Percentiles rank a stretch among this genome's conserved stretches.
Conservation (phyloP, 2,797 vertebrate genomes). For the Melanotaenia parkinsoni region DNA sequence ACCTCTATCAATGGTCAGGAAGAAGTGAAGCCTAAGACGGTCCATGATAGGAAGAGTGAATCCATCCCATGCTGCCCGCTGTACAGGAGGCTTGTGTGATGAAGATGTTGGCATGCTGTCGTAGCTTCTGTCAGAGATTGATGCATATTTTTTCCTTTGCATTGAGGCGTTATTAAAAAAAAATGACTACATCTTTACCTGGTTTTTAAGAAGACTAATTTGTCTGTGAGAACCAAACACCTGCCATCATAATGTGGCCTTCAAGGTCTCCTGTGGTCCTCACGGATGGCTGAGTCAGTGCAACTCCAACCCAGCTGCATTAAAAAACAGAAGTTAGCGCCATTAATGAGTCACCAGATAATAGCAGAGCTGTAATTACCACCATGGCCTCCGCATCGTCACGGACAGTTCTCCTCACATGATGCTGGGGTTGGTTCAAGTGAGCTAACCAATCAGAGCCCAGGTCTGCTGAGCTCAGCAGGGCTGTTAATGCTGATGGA, state of each 20-base stretch:
- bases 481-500: conserved; percentile 61
- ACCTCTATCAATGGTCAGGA: no score
- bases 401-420: conserved; percentile 64
- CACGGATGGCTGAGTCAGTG: conserved; percentile 22
- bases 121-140: neutral
- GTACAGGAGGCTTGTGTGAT: no score
- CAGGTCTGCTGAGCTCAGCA: conserved; percentile 52
- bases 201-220: no score
- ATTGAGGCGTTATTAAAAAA: neutral
- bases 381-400: conserved; percentile 38
- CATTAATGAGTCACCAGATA: conserved; percentile 51
- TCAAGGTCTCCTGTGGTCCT: conserved; percentile 5
- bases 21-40: no score
- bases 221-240: no score
- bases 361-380: conserved; percentile 34
- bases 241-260: no score
- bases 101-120: no score
- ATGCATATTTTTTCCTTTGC: conserved; percentile 1
- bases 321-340: conserved; percentile 35
- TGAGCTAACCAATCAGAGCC: conserved; percentile 70
- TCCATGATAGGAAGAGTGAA: no score
- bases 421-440: conserved; percentile 61
- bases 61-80: no score
- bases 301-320: conserved; percentile 13
- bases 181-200: no score